Base-by-base conservation (phyloP, 2,113 vertebrate genomes). In the Lampris incognitus region DNA sequence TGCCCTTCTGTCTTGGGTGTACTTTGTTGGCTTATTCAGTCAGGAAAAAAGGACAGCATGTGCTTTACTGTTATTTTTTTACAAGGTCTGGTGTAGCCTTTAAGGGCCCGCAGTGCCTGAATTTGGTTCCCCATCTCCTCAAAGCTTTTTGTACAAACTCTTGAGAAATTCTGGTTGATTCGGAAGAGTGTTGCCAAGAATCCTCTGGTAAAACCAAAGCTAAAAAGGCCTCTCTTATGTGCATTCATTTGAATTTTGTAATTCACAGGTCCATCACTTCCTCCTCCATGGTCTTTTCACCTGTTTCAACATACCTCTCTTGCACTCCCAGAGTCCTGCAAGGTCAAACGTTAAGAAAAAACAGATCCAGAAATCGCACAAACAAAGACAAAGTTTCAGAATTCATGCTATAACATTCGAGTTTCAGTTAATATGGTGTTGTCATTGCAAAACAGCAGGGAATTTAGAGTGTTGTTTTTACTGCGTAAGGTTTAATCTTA, bases 301-400 rank as follows among this genome's bases (percentile, higher is more conserved):
- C 79, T 36, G 94, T 82, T 69, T 92, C 91, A 81, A 98, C 84
- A 83, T 97, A 99, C 85, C 91, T 96, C 88, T 99, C 97, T 86
- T 99, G 96, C 78, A 98, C 93, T 37, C 95, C 95, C 58, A 98
- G 94, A 0, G 97, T 95, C 79, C 97, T 99, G 89, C 63, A 70
- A 71, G 57, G 75, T 74, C 3, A 6, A 57, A 40, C 2, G 63
- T 96, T 94, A 95, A 97, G 95, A 95, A 91, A 92, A 88, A 89
- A 38, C 81, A 24, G 24, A 24, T 24, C 24, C 24, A 24, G 24
- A 24, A 24, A 64, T 36, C 3, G 38, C 49, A 11, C 6, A 36
- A 9, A 37, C 42, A 36, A 42, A 55, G 2, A 11, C 24, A 6
- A 36, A n/a, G 68, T 9, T 62, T 70, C 13, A 4, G 10, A 50